Conservation (phyloP, 2,888 invertebrate species). For the Agrochola litura region DNA sequence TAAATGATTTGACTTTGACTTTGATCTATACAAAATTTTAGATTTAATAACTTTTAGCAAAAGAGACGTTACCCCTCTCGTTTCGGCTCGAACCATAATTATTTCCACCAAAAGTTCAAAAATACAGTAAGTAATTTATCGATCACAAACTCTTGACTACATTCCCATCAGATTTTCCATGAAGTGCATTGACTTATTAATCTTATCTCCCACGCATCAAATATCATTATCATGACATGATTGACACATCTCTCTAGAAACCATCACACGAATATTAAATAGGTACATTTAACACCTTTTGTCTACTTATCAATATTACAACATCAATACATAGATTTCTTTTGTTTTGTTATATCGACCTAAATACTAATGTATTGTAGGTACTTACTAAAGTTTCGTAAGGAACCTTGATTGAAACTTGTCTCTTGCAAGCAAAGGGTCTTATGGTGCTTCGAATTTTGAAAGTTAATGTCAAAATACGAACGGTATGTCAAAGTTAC, state of each 20-base stretch:
- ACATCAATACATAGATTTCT: constrained; percentile 18
- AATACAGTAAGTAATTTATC: not conserved
- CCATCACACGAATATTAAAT: constrained; percentile 6
- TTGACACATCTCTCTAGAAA: constrained; percentile 22
- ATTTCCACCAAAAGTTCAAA: not conserved
- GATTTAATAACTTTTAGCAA: no score
- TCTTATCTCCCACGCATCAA: constrained; percentile 27
- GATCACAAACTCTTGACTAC: not conserved
- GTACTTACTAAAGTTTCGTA: constrained; percentile 12
- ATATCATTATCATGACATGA: constrained; percentile 26
- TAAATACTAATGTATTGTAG: constrained; percentile 4
- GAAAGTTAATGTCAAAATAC: constrained; percentile 11
- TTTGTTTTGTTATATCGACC: constrained; percentile 31
- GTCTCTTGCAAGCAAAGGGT: constrained; percentile 7
- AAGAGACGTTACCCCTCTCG: not conserved
- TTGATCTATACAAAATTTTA: not conserved
- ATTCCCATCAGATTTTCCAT: not conserved
- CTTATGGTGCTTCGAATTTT: not conserved
- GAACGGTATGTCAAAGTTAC: not conserved
- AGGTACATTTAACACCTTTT: constrained; percentile 25
- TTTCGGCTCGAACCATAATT: not conserved
- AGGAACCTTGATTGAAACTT: constrained; percentile 26
- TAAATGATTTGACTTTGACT: no score
- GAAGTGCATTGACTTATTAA: constrained; percentile 11
- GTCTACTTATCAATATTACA: constrained; percentile 25